These are phyloP conservation scores for Chrysomallon squamiferum DNA, from an alignment of 1,140 invertebrate genomes.

Conservation along the genomic window DNA sequence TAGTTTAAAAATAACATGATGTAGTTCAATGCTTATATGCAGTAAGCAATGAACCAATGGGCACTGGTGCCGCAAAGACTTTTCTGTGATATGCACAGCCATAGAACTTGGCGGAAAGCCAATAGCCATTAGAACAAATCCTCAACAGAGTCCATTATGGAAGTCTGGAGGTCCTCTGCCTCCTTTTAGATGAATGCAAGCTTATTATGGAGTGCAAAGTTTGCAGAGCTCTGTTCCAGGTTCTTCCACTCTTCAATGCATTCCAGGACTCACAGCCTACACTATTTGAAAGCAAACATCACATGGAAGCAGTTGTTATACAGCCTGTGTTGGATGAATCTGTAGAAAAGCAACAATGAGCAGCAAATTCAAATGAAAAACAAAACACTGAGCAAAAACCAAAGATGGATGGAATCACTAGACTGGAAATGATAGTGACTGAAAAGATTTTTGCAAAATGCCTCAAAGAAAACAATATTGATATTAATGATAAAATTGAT, in stretches of 20 bases:
- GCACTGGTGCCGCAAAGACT: slow-evolving; percentile 30
- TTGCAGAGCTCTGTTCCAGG: slow-evolving; percentile 83
- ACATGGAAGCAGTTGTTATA: slow-evolving; percentile 45
- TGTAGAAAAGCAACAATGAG: slow-evolving; percentile 4
- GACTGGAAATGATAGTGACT: too few species aligned
- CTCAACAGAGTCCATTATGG: slow-evolving; percentile 50
- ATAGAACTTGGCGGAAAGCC: slow-evolving; percentile 41
- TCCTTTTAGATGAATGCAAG: slow-evolving; percentile 81
- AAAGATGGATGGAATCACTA: not conserved
- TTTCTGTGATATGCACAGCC: slow-evolving; percentile 46
- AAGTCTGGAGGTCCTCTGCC: slow-evolving; percentile 64
- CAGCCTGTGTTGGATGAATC: slow-evolving; percentile 31
- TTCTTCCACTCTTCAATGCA: slow-evolving; percentile 76
- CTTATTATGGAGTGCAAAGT: slow-evolving; percentile 84
- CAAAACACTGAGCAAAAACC: not conserved
- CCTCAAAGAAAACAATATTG: too few species aligned
- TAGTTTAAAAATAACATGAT: too few species aligned
- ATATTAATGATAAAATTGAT: too few species aligned
- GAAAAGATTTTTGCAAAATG: too few species aligned
- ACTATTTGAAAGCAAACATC: not conserved
- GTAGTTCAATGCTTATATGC: too few species aligned
- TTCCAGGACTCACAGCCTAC: slow-evolving; percentile 9
- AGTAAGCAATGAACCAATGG: slow-evolving; percentile 2
- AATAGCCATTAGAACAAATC: slow-evolving; percentile 49
- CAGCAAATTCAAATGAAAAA: not conserved